Evolutionary conservation across 2,888 invertebrate genomes (phyloP).

Genomic region (Chrysolina haemoptera): DNA sequence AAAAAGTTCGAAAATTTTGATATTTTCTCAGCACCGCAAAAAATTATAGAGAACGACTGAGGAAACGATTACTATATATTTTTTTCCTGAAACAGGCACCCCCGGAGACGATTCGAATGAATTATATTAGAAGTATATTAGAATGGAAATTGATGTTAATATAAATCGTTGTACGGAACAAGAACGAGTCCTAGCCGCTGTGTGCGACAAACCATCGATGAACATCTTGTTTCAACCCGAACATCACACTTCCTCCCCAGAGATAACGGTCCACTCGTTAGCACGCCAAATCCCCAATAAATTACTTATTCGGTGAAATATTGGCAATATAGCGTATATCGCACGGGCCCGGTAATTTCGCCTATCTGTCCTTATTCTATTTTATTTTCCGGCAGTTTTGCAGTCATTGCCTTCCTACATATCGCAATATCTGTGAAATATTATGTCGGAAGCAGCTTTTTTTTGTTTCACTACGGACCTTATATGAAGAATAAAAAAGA

Average conservation of each 20-base stretch:
- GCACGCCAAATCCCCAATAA: conserved; percentile 27
- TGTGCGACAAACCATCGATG: neutral
- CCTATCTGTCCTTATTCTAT: conserved; percentile 36
- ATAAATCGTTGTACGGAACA: neutral
- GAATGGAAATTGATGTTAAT: neutral
- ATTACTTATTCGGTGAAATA: conserved; percentile 41
- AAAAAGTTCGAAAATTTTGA: no score
- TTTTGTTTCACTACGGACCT: conserved; percentile 14
- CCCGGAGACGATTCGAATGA: no score
- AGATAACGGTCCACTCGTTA: conserved; percentile 24
- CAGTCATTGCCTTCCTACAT: conserved; percentile 47
- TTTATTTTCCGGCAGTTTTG: conserved; percentile 48
- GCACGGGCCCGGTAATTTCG: conserved; percentile 33
- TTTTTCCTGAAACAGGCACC: no score
- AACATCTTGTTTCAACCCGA: conserved; percentile 16
- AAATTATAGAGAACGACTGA: no score
- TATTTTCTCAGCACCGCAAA: no score
- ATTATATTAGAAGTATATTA: no score
- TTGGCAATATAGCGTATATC: conserved; percentile 39
- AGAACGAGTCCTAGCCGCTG: neutral
- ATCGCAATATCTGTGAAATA: conserved; percentile 52
- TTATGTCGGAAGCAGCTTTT: conserved; percentile 19
- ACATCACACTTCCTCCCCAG: conserved; percentile 6
- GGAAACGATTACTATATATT: no score
- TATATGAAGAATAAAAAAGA: conserved; percentile 16